Evolutionary conservation across 2,797 vertebrate genomes (phyloP), one percentile per base, ranked within the genome.

Genomic region (Varecia variegata): DNA sequence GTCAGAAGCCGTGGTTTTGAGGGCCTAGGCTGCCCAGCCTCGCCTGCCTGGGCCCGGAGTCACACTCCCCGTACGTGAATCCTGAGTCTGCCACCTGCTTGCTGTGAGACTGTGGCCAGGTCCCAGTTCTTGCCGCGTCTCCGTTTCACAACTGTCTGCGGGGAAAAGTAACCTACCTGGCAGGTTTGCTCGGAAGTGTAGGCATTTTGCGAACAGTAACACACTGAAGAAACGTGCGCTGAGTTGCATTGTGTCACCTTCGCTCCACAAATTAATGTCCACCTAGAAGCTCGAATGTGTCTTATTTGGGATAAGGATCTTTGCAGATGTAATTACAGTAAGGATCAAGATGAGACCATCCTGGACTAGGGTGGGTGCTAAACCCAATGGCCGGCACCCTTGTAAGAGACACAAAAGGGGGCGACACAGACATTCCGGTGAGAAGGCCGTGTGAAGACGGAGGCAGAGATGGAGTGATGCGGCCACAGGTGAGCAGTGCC

Each of bases 121-220:
- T 1, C 7, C 27, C 3, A 13, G 20, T 3, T 50, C 38, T 54
- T 18, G 27, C 20, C 5, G 32, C 15, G 60, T 5, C 40, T 25
- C 54, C 2, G 0, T 45, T 54, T 45, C 15, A 38, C 6, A 9
- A 1, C 17, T 0, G 1, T 11, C 40, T 2, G 18, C 3, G 32
- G 58, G 56, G 32, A 3, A 15, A 1, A 30, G 30, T 7, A 0
- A 1, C 32, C 17, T 0, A 2, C 18, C 43, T 21, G 1, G 32
- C 27, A 0, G 50, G 13, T 7, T 27, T 30, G 25, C 50, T 25
- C 20, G 0, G 0, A 70, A 20, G 38, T 1, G 2, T 47, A 13
- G 45, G 15, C 8, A 12, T 88, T 50, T 35, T 43, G 35, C 5
- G 7, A n/a, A 27, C 0, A 21, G 43, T 7, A 12, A 35, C 17